Base-by-base conservation (phyloP, 2,888 invertebrate species). In the Hirtodrosophila histrioides region DNA sequence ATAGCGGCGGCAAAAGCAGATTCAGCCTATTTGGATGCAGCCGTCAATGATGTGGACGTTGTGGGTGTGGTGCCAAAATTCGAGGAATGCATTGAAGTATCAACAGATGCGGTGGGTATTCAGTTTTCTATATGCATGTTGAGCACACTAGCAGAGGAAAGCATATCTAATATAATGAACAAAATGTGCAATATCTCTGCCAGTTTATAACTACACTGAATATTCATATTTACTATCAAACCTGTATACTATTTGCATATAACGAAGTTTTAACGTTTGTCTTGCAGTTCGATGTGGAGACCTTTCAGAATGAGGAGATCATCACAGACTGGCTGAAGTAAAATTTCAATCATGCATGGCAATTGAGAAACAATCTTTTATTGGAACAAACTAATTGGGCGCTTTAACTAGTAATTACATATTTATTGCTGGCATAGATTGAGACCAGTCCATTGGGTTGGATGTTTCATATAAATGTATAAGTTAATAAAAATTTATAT, bases 231-330 rank as follows among this genome's bases (percentile, higher is more conserved):
- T 27, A 17, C 2, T 17, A 2, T 17, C 17, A 17, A 27, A 27
- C 4, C 5, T 5, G 1, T 27, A 4, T 27, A 2, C 27, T 27
- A 27, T 6, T 5, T 6, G 1, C 27, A 27, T 1, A 31, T 31
- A 31, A 31, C 4, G 6, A 8, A 23, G n/a, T 35, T 23, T 4
- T 2, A 40, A 33, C 6, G 2, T 4, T 11, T 49, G 51, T 17
- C n/a, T 72, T 72, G 23, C 65, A 91, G 91, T 90, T 91, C 12
- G 89, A 88, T 41, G 88, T 89, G 48, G 89, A 90, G 40, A 84
- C 87, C 27, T 91, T 89, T 43, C 88, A 89, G 53, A 86, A 80
- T 1, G 91, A 91, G 58, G 91, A 91, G 66, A 86, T 91, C 45
- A 89, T 91, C 11, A 89, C 90, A 4, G 91, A 90, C 69, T 91